These are phyloP conservation scores for Gymnothorax javanicus DNA, from an alignment of 2,797 vertebrate genomes.

Conservation along the genomic window DNA sequence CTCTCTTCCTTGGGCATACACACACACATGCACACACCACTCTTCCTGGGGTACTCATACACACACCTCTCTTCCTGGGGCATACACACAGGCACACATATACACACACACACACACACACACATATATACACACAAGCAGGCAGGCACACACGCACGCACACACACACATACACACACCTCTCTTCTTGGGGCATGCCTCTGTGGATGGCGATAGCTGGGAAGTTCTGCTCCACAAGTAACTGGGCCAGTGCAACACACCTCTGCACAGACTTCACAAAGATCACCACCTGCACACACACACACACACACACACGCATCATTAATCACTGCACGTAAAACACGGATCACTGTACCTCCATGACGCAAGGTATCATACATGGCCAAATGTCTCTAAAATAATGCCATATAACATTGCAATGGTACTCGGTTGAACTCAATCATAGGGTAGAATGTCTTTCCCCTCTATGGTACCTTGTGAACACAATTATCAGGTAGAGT, in stretches of 20 bases:
- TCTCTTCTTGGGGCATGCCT: constrained; percentile 75
- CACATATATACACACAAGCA: not conserved
- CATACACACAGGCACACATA: not conserved
- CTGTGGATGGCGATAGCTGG: constrained; percentile 76
- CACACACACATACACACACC: constrained; percentile 49
- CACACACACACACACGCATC: not conserved
- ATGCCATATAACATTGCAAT: too few species aligned
- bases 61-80: too few species aligned
- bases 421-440: not conserved
- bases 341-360: not conserved
- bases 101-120: not conserved
- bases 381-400: too few species aligned
- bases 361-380: too few species aligned
- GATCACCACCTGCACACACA: constrained; percentile 73
- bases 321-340: not conserved
- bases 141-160: not conserved
- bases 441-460: too few species aligned
- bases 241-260: constrained; percentile 74
- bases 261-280: constrained; percentile 78
- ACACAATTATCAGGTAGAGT: too few species aligned
- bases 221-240: constrained; percentile 77
- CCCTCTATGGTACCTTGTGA: too few species aligned
- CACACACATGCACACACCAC: too few species aligned
- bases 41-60: too few species aligned
- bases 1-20: too few species aligned